These are phyloP conservation scores for Argyresthia goedartella DNA, from an alignment of 2,888 invertebrate genomes.

Conservation along the genomic window DNA sequence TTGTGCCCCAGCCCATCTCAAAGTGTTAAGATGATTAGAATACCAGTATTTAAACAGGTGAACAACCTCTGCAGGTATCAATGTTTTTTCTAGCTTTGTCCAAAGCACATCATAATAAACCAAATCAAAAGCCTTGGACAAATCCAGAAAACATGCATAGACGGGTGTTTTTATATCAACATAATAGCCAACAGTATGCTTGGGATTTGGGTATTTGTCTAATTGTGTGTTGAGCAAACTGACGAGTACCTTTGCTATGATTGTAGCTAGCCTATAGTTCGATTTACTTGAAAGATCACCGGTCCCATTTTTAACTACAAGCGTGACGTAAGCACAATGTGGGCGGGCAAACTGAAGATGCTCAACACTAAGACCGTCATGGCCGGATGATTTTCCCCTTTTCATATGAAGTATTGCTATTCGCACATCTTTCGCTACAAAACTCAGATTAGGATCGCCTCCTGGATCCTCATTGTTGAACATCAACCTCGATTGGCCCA, in stretches of 20 bases:
- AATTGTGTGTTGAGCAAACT: not conserved
- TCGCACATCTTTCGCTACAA: not conserved
- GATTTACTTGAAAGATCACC: not conserved
- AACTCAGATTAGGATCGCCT: not conserved
- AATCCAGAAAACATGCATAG: slow-evolving; percentile 1
- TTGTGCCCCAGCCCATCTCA: slow-evolving; percentile 10
- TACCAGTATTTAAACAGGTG: slow-evolving; percentile 14
- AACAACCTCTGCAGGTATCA: slow-evolving; percentile 5
- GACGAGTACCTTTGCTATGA: not conserved
- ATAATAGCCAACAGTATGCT: no score
- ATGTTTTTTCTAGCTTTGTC: slow-evolving; percentile 8
- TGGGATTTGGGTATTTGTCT: not conserved
- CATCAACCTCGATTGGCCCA: not conserved
- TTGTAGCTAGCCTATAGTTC: not conserved
- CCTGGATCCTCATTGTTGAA: not conserved
- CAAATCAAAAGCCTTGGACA: slow-evolving; percentile 3
- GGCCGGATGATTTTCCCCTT: not conserved
- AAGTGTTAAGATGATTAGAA: slow-evolving; percentile 11
- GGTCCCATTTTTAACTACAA: not conserved
- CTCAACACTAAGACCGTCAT: not conserved
- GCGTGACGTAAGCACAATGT: not conserved
- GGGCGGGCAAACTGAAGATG: not conserved
- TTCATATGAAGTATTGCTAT: not conserved
- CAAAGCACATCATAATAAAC: slow-evolving; percentile 4
- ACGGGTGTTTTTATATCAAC: not conserved